These are phyloP conservation scores for Meleagris gallopavo DNA, from an alignment of 2,113 vertebrate genomes.

Conservation along the genomic window DNA sequence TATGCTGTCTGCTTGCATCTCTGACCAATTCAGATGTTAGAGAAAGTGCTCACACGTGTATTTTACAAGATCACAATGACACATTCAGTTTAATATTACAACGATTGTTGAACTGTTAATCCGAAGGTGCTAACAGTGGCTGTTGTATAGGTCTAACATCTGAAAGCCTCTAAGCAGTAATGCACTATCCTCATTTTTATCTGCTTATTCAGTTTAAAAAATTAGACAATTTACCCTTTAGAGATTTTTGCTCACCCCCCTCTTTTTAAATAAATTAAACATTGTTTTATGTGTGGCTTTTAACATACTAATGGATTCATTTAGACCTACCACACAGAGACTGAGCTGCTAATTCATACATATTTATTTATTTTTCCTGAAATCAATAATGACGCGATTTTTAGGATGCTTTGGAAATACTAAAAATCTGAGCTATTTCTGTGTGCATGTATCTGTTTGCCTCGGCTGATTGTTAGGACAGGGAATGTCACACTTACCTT, in stretches of 20 bases:
- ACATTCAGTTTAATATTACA: conserved; percentile 56
- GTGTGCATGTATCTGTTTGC: not conserved
- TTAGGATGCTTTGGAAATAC: fast-evolving
- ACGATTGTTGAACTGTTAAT: conserved; percentile 57
- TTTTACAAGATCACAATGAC: conserved; percentile 48
- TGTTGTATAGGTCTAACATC: not conserved
- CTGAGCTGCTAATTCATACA: conserved; percentile 30
- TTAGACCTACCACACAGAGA: not conserved
- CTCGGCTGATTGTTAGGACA: conserved; percentile 26
- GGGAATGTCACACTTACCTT: conserved; percentile 20
- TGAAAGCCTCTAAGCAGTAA: conserved; percentile 35
- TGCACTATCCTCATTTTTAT: conserved; percentile 24
- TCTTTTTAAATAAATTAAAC: conserved; percentile 13
- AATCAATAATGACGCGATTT: not conserved
- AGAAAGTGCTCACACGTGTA: conserved; percentile 38
- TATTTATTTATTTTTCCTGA: conserved; percentile 44
- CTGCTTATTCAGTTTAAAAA: conserved; percentile 56
- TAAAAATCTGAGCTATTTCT: not conserved
- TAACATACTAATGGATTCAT: conserved; percentile 66
- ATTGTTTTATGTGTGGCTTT: conserved; percentile 61
- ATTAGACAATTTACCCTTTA: conserved; percentile 46
- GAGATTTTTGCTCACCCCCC: fast-evolving
- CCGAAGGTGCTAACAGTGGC: conserved; percentile 30
- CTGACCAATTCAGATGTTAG: not conserved
- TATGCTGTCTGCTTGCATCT: conserved; percentile 26